A percentile compares a stretch with the other conserved stretches of the same genome.
Conservation (phyloP, 2,113 vertebrate genomes). For the Sphyrna mokarran region DNA sequence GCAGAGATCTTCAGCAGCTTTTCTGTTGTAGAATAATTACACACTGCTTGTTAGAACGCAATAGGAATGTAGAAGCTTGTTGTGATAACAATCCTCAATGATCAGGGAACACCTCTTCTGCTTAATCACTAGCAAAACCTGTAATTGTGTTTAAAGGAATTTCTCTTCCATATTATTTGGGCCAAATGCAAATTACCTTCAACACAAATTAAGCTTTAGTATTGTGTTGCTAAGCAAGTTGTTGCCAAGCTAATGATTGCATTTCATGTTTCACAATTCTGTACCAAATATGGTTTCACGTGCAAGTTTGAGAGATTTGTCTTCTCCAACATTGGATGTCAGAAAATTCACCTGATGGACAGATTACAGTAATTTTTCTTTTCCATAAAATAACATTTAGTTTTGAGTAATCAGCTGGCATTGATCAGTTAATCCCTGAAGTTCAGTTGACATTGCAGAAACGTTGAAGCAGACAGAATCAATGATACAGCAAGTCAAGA, state of each 20-base stretch:
- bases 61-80: not conserved
- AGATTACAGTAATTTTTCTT: not conserved
- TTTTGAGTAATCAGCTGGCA: not conserved
- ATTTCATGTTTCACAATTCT: not conserved
- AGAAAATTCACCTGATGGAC: not conserved
- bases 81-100: not conserved
- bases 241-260: not conserved
- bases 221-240: not conserved
- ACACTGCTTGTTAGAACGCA: not conserved
- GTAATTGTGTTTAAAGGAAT: not conserved
- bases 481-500: not conserved
- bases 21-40: not conserved
- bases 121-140: constrained; percentile 20
- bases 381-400: not conserved
- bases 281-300: not conserved
- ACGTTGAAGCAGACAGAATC: not conserved
- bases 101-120: not conserved
- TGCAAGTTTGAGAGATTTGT: not conserved
- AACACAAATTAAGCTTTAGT: not conserved
- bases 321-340: not conserved
- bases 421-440: not conserved
- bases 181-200: not conserved
- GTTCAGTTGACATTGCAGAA: not conserved
- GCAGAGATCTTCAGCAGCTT: not conserved
- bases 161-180: not conserved